Evolutionary conservation across 2,797 vertebrate species (phyloP).

Genomic region (Peromyscus aztecus): DNA sequence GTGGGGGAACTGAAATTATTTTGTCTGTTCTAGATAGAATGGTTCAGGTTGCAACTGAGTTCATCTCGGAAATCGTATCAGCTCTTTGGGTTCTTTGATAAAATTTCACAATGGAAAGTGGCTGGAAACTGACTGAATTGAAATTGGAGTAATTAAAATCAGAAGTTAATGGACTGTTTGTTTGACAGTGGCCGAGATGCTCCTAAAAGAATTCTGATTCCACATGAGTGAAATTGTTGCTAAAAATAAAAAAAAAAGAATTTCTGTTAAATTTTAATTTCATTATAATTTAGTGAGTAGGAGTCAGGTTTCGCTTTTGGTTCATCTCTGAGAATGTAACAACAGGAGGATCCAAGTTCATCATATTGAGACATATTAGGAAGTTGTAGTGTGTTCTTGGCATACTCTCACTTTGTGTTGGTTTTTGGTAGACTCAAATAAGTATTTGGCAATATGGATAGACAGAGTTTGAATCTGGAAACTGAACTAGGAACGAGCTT

Average conservation of each 20-base stretch:
- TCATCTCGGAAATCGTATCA: neutral
- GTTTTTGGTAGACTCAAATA: neutral
- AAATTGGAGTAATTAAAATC: slow-evolving; percentile 56
- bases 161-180: neutral
- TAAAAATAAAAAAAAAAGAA: neutral
- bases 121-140: neutral
- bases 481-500: neutral
- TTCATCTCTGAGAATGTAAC: neutral
- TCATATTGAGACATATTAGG: neutral
- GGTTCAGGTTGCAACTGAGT: neutral
- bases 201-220: neutral
- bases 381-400: neutral
- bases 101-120: neutral
- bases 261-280: slow-evolving; percentile 10
- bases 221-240: neutral
- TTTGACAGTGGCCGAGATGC: neutral
- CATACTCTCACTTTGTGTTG: neutral
- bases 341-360: neutral
- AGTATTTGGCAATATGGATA: neutral
- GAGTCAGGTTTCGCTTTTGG: neutral
- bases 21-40: neutral
- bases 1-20: neutral
- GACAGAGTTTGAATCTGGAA: neutral
- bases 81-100: neutral
- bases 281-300: slow-evolving; percentile 20